These are phyloP conservation scores for Microplitis deprimator DNA, from an alignment of 2,888 invertebrate species.

Conservation along the genomic window DNA sequence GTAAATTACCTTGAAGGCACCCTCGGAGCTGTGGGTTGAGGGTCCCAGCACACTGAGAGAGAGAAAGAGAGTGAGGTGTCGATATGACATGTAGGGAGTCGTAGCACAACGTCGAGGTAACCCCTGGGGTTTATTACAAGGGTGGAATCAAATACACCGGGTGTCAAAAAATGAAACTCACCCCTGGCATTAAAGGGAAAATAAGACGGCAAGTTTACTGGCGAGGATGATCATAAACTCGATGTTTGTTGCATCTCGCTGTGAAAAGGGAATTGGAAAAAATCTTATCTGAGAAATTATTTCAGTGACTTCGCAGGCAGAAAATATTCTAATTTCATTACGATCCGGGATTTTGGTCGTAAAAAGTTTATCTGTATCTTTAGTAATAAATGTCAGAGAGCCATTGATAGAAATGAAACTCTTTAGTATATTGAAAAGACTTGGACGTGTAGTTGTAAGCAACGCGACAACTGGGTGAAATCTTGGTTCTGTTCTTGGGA, in stretches of 20 bases:
- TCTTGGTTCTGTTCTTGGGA: constrained; percentile 44
- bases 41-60: constrained; percentile 36
- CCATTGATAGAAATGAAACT: constrained; percentile 1
- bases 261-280: not conserved
- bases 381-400: not conserved
- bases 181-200: constrained; percentile 46
- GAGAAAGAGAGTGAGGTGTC: constrained; percentile 64
- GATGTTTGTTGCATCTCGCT: constrained; percentile 3
- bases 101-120: constrained; percentile 57
- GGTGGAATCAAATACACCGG: constrained; percentile 72
- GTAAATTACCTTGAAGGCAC: constrained; percentile 70
- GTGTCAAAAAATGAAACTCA: constrained; percentile 71
- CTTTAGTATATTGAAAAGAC: constrained; percentile 38
- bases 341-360: not conserved
- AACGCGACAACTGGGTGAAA: constrained; percentile 45
- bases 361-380: not conserved
- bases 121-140: constrained; percentile 71
- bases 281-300: not conserved
- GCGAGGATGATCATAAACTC: constrained; percentile 24
- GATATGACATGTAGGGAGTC: constrained; percentile 69
- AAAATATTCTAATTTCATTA: not conserved
- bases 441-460: constrained; percentile 1
- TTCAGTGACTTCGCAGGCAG: not conserved
- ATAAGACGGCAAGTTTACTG: constrained; percentile 15
- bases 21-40: constrained; percentile 42